Conservation (phyloP, 2,797 vertebrate species). For the Mallotus villosus region DNA sequence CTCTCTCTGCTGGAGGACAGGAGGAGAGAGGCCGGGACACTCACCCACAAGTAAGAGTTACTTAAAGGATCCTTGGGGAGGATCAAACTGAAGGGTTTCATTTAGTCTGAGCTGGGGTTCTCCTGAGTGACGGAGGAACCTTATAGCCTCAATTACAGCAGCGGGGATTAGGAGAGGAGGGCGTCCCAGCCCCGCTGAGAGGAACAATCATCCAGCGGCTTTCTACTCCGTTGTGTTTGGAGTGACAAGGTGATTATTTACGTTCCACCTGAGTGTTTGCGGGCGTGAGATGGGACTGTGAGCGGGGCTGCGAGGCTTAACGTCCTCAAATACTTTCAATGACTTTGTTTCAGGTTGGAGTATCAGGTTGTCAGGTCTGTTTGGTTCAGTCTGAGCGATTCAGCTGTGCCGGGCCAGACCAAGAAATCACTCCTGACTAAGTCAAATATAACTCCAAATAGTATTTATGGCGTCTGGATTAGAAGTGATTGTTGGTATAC, state of each 20-base stretch:
- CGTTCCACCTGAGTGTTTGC: not conserved
- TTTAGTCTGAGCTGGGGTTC: conserved; percentile 67
- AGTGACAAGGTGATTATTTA: not conserved
- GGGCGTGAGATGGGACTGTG: not conserved
- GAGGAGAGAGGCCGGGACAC: conserved; percentile 43
- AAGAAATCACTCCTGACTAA: no score
- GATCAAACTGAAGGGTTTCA: conserved; percentile 65
- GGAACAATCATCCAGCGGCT: not conserved
- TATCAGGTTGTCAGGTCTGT: no score
- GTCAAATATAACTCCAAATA: no score
- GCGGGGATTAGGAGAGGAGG: conserved; percentile 17
- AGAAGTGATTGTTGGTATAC: no score
- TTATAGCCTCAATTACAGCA: conserved; percentile 61
- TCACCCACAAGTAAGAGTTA: conserved; percentile 64
- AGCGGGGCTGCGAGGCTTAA: not conserved
- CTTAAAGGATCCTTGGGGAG: conserved; percentile 63
- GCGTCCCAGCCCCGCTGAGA: conserved; percentile 27
- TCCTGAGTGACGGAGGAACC: conserved; percentile 46
- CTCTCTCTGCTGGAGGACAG: conserved; percentile 35
- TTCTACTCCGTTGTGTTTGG: not conserved
- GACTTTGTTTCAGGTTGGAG: not conserved
- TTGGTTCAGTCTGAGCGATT: no score
- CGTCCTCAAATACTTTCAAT: not conserved
- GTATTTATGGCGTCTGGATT: no score
- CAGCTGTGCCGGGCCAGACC: no score